phyloP scores from a whole-genome alignment of 2,888 invertebrate genomes.

The Elaeidobius kamerunicus region DNA sequence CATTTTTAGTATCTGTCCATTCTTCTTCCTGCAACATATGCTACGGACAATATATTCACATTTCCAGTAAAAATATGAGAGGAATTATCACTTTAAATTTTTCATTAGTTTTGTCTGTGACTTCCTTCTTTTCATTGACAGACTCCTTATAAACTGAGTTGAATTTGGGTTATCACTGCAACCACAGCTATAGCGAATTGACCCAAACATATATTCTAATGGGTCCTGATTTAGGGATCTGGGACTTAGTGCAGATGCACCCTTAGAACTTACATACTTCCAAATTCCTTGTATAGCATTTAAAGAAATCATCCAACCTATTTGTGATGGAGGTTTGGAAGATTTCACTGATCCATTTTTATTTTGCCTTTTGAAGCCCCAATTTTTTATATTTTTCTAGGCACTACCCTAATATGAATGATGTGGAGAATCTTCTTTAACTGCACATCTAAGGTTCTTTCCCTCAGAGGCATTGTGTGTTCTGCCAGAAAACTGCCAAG shows the following conservation, averaged over 20 bases:
- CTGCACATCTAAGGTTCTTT: slow-evolving; percentile 22
- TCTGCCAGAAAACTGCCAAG: slow-evolving; percentile 36
- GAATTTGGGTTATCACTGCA: slow-evolving; percentile 22
- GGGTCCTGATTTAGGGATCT: slow-evolving; percentile 17
- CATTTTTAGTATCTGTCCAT: slow-evolving; percentile 1
- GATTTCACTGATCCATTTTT: slow-evolving; percentile 13
- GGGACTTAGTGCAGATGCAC: slow-evolving; percentile 5
- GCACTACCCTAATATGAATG: slow-evolving; percentile 19
- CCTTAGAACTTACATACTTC: slow-evolving; percentile 4
- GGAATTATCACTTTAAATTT: slow-evolving; percentile 1
- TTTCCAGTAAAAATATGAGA: slow-evolving; percentile 1
- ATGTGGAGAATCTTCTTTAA: slow-evolving; percentile 27
- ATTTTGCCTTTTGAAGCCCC: slow-evolving; percentile 11
- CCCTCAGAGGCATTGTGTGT: slow-evolving; percentile 16
- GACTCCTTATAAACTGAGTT: slow-evolving; percentile 21
- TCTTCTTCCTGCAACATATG: slow-evolving; percentile 23
- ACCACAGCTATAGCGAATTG: slow-evolving; percentile 22
- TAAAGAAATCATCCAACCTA: slow-evolving; percentile 28
- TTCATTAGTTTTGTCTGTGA: no score
- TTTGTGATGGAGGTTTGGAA: slow-evolving; percentile 31
- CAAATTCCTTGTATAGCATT: slow-evolving; percentile 23
- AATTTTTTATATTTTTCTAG: slow-evolving; percentile 12
- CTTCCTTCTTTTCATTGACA: slow-evolving; percentile 13
- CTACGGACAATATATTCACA: slow-evolving; percentile 17
- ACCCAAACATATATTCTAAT: slow-evolving; percentile 24